Evolutionary conservation across 2,797 vertebrate species (phyloP).

Genomic region (Buceros bicornis): DNA sequence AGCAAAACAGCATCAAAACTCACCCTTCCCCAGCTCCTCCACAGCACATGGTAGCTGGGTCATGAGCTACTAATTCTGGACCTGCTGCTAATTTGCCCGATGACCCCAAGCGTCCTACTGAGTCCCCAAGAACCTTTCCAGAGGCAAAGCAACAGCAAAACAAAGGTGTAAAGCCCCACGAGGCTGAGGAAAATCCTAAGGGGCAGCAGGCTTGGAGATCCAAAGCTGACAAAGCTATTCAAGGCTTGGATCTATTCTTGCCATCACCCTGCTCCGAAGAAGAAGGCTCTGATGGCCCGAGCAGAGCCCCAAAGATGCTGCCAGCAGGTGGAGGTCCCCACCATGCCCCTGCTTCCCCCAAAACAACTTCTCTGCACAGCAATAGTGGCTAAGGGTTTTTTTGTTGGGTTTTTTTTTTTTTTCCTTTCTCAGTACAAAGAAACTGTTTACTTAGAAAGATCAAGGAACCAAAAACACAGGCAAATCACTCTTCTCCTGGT

Average conservation of each 20-base stretch:
- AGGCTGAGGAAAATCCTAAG: background rate
- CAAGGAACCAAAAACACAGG: slow-evolving; percentile 38
- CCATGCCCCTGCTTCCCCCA: background rate
- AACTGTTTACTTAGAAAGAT: slow-evolving; percentile 33
- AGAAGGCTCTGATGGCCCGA: background rate
- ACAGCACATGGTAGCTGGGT: fast-evolving
- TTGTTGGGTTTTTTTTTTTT: fast-evolving
- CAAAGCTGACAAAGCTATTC: background rate
- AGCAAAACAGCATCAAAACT: background rate
- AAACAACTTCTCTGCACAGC: background rate
- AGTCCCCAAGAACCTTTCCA: fast-evolving
- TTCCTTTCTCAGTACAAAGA: background rate
- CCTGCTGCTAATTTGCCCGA: background rate
- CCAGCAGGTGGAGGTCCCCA: background rate
- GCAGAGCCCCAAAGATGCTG: background rate
- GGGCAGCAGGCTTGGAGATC: background rate
- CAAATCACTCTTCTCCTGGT: background rate
- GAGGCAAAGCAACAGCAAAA: background rate
- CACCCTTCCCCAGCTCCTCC: background rate
- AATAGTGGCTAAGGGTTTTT: background rate
- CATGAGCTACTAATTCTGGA: background rate
- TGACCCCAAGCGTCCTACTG: background rate
- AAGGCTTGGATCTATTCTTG: background rate
- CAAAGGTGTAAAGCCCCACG: fast-evolving
- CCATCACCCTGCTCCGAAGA: background rate